Conservation (phyloP, 92 coral and sea anemone species). For the Zoanthus gigantus region DNA sequence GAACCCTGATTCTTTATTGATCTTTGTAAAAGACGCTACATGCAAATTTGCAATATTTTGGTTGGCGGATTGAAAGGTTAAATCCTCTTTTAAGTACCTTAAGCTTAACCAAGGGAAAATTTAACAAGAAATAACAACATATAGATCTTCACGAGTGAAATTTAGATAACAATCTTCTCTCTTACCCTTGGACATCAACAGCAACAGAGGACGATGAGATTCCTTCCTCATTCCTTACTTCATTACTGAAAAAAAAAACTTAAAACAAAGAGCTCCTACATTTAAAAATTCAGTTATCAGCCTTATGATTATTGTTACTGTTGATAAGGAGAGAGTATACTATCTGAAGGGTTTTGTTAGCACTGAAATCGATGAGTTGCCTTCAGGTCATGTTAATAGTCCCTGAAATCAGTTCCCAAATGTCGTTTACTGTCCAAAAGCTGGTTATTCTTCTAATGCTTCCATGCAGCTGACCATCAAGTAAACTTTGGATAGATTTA, state of each 20-base stretch:
- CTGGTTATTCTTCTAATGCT: no score
- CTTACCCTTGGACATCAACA: not conserved
- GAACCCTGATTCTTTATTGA: no score
- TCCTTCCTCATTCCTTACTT: not conserved
- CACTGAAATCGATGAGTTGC: no score
- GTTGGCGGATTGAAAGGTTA: not conserved
- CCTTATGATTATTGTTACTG: not conserved
- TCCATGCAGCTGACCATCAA: no score
- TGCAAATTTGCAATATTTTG: no score
- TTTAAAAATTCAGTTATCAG: not conserved
- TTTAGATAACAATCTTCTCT: not conserved
- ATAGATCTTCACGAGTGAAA: not conserved
- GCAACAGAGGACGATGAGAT: not conserved
- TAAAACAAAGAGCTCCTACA: not conserved
- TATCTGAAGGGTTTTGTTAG: not conserved
- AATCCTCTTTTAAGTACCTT: not conserved
- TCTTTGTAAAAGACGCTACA: no score
- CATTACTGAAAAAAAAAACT: not conserved
- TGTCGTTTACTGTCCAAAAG: no score
- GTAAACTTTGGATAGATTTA: no score
- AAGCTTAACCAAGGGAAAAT: not conserved
- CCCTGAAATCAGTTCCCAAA: no score
- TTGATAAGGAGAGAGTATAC: not conserved
- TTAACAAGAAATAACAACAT: not conserved
- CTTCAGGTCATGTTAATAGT: no score